phyloP scores from a whole-genome alignment of 2,113 vertebrate species.

The Cryptomyrus ogoouensis region DNA sequence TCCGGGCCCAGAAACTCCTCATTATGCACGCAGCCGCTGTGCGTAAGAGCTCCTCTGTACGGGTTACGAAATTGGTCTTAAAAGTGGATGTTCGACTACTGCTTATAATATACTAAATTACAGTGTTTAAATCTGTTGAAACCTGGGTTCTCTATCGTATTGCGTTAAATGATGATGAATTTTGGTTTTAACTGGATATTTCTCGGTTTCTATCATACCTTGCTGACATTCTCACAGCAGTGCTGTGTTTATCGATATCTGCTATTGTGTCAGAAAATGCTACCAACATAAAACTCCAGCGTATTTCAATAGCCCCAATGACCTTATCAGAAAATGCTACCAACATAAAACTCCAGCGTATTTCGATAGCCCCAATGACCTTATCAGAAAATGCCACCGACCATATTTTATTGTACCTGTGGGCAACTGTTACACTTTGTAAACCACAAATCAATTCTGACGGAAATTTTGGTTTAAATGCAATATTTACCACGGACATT shows the following conservation, averaged over 20 bases:
- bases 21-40: background rate
- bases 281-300: background rate
- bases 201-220: background rate
- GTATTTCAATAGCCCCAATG: background rate
- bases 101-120: background rate
- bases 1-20: background rate
- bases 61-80: background rate
- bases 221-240: background rate
- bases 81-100: background rate
- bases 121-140: background rate
- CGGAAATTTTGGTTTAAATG: background rate
- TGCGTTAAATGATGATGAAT: background rate
- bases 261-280: background rate
- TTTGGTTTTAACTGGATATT: background rate
- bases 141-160: background rate
- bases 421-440: background rate
- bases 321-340: background rate
- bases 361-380: too few species aligned
- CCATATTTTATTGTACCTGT: background rate
- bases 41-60: background rate
- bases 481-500: background rate
- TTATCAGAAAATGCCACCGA: background rate
- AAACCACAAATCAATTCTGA: background rate
- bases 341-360: background rate
- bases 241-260: background rate